These are phyloP conservation scores for Solea senegalensis DNA, from an alignment of 2,113 vertebrate genomes.

Conservation along the genomic window DNA sequence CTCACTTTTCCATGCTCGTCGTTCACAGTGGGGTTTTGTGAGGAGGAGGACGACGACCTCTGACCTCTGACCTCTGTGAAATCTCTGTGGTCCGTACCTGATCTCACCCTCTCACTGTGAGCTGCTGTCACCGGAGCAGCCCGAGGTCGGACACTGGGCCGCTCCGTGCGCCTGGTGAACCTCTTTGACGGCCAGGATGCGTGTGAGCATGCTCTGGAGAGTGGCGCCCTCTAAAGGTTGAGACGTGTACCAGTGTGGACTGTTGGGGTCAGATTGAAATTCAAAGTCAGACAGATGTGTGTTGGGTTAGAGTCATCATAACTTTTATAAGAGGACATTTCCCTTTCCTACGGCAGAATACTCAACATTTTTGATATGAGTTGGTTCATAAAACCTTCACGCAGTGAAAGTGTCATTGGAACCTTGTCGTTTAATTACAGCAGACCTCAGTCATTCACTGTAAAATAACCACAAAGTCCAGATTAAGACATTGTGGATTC, in stretches of 20 bases:
- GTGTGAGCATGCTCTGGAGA: constrained; percentile 94
- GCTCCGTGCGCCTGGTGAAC: constrained; percentile 87
- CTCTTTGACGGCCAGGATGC: constrained; percentile 93
- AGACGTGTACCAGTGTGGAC: constrained; percentile 92
- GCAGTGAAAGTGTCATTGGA: no score
- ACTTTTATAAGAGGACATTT: no score
- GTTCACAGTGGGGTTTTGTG: constrained; percentile 5
- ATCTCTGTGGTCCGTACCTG: background rate
- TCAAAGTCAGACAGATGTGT: no score
- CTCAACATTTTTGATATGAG: no score
- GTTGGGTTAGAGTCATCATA: no score
- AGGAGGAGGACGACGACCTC: background rate
- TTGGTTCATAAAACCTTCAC: no score
- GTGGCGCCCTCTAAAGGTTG: constrained; percentile 86
- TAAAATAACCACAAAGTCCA: no score
- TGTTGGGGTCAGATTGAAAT: constrained; percentile 74
- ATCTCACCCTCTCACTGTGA: constrained; percentile 22
- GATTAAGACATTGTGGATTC: no score
- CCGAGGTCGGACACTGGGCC: constrained; percentile 25
- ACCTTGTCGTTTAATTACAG: no score
- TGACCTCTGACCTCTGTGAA: constrained; percentile 8
- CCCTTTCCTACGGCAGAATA: no score
- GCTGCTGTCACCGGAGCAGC: background rate
- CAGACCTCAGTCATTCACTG: no score
- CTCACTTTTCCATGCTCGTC: background rate